Percentiles rank a stretch among this genome's conserved stretches.
These are phyloP conservation scores for Maconellicoccus hirsutus DNA, from an alignment of 1,140 invertebrate species.

Conservation along the genomic window DNA sequence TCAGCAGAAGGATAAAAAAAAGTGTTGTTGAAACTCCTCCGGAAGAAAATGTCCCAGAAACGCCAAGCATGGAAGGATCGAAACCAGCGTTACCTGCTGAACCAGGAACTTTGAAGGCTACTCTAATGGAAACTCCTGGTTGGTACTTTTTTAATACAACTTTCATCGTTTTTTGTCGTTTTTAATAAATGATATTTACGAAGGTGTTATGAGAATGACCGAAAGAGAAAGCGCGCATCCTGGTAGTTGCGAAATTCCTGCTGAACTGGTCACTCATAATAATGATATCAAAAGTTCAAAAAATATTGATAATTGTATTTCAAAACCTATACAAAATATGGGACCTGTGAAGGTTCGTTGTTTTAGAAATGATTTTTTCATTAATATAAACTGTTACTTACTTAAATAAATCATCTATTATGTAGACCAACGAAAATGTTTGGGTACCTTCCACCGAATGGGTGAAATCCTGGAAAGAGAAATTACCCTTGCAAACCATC, in stretches of 20 bases:
- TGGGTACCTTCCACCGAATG: conserved; percentile 86
- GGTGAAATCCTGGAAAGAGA: conserved; percentile 93
- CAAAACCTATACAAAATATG: background rate
- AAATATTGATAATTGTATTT: background rate
- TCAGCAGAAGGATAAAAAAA: conserved; percentile 53
- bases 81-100: conserved; percentile 76
- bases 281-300: background rate
- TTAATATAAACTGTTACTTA: no score
- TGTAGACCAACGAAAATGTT: background rate
- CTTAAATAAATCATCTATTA: no score
- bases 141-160: conserved; percentile 16
- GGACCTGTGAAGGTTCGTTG: no score
- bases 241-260: conserved; percentile 23
- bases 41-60: conserved; percentile 37
- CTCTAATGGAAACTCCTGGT: conserved; percentile 76
- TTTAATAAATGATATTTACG: conserved; percentile 2
- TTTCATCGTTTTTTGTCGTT: background rate
- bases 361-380: no score
- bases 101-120: conserved; percentile 78
- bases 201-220: conserved; percentile 86
- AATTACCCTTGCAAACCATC: conserved; percentile 95
- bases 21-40: conserved; percentile 35
- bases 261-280: conserved; percentile 24
- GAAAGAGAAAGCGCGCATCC: conserved; percentile 83
- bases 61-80: conserved; percentile 65